Evolutionary conservation across 2,113 vertebrate genomes (phyloP).

Genomic region (Ptyas mucosa): DNA sequence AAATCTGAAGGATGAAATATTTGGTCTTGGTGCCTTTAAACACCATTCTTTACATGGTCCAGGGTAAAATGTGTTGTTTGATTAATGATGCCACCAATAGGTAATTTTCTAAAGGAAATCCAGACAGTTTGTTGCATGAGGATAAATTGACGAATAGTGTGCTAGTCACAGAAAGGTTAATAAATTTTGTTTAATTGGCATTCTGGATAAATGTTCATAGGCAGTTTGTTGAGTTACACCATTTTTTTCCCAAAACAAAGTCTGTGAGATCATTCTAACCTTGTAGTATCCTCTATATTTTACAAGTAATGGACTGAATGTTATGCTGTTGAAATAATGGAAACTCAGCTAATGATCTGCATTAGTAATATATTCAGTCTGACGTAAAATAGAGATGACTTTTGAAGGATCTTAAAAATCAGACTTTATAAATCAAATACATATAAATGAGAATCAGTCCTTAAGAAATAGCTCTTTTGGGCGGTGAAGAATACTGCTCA

Average conservation of each 20-base stretch:
- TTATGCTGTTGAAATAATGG: conserved; percentile 22
- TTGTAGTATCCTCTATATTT: not conserved
- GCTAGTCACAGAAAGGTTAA: not conserved
- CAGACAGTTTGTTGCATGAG: not conserved
- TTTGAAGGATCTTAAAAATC: not conserved
- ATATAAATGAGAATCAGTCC: not conserved
- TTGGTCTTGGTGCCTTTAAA: not conserved
- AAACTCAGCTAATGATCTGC: conserved; percentile 20
- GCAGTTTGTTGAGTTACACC: not conserved
- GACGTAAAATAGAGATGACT: not conserved
- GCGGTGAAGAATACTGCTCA: not conserved
- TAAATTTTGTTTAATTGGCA: not conserved
- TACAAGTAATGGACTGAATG: conserved; percentile 4
- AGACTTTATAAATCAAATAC: not conserved
- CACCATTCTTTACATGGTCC: not conserved
- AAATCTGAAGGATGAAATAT: not conserved
- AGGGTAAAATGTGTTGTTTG: not conserved
- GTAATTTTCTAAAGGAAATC: not conserved
- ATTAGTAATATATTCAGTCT: not conserved
- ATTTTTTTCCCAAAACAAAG: not conserved
- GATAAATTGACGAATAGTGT: not conserved
- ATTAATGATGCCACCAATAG: not conserved
- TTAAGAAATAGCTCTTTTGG: not conserved
- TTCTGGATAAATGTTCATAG: not conserved
- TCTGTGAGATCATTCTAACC: not conserved